Evolutionary conservation across 2,113 vertebrate genomes (phyloP), one percentile per base, ranked within the genome.

Genomic region (Ramphastos sulfuratus): DNA sequence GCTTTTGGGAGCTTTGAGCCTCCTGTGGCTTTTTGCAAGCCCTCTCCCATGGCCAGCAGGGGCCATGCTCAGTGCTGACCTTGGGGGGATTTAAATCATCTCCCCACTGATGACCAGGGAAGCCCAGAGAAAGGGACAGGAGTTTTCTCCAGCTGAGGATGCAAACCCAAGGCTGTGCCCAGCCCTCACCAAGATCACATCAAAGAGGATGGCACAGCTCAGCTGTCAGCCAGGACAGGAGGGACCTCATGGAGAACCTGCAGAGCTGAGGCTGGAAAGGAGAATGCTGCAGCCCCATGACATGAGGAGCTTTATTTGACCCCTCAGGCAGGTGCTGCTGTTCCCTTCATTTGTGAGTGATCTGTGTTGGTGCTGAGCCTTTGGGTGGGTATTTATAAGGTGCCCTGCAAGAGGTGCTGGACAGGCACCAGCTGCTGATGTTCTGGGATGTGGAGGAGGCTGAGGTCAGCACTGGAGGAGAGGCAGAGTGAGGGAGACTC

Each of bases 211-310:
- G 12, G 6, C 79, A 18, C 27, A 6, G 31, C 30, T 5, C 5
- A 1, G 31, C 50, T 58, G 30, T 31, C 67, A 25, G 12, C 28
- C 3, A 4, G 64, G 72, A 4, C 20, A 2, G 31, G 25, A 10
- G 59, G 33, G 59, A 10, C 13, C 17, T 35, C 42, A 5, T 3
- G 1, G 71, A 30, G 56, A 30, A 19, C 33, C n/a, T 2, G 8
- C 39, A 18, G 80, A 23, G 42, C 42, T 35, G 59, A n/a, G 44
- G 52, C 73, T 66, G 59, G 66, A 27, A 20, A 58, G 42, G 42
- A n/a, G 0, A 5, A 67, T 54, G 37, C 54, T 10, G 4, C 0
- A 1, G 74, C 54, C 52, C 35, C 30, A 6, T 1, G 2, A 6
- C 18, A 17, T 0, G 0, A 5, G 37, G 46, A 48, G 18, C 2